Conservation (phyloP, 2,888 invertebrate genomes). For the Philopedon plagiatum region DNA sequence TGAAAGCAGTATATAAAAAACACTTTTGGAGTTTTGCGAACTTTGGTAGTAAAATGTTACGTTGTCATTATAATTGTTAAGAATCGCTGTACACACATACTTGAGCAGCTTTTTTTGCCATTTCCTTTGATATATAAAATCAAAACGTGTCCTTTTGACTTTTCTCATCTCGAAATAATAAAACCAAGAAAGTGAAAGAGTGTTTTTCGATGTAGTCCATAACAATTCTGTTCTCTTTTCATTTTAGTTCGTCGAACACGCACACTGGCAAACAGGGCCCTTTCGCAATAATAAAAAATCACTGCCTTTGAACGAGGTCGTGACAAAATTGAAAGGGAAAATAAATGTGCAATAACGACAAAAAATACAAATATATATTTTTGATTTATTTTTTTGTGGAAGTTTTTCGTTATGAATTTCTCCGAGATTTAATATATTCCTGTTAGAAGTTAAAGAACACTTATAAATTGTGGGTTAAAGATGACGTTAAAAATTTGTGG, state of each 20-base stretch:
- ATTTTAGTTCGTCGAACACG: constrained; percentile 42
- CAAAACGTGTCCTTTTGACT: constrained; percentile 23
- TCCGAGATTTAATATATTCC: neutral
- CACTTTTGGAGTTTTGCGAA: no score
- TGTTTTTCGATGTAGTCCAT: constrained; percentile 36
- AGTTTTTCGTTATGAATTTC: constrained; percentile 6
- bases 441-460: neutral
- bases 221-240: constrained; percentile 41
- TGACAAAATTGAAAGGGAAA: constrained; percentile 42
- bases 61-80: no score
- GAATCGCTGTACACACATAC: neutral
- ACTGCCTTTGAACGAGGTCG: constrained; percentile 35
- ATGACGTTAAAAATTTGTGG: no score
- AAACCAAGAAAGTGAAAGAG: constrained; percentile 32
- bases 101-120: neutral
- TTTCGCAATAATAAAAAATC: constrained; percentile 41
- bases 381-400: constrained; percentile 5
- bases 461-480: neutral
- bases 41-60: no score
- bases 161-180: constrained; percentile 24
- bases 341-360: constrained; percentile 41
- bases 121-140: constrained; percentile 13
- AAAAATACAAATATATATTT: constrained; percentile 27
- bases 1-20: no score
- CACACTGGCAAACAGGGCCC: constrained; percentile 32